Base-by-base conservation (phyloP, 2,888 invertebrate genomes). In the Beris morrisii region DNA sequence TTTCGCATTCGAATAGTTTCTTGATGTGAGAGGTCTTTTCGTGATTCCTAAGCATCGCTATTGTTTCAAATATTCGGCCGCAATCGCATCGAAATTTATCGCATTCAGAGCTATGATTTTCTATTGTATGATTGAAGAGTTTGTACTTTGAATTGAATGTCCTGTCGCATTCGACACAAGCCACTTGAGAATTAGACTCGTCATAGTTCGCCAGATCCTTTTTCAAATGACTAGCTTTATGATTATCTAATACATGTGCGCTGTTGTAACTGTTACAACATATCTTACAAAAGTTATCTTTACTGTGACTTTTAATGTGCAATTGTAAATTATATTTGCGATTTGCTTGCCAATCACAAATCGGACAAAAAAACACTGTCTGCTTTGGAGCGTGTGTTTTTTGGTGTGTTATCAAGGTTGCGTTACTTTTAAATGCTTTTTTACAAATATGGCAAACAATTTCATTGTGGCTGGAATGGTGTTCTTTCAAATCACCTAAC, bases 211-310 rank as follows among this genome's bases (percentile, higher is more conserved):
- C 53, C 13, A 71, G 52, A 31, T 72, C 70, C 6, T 43, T 43
- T 45, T 66, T 65, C 3, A 52, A 44, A 64, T 73, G 73, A 38
- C 28, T 64, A 5, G 69, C 65, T 44, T 69, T 65, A 50, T 74
- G 74, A 44, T 69, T 68, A 38, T 72, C 70, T 63, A 74, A 65
- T 13, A 65, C 54, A 28, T 70, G 70, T 46, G 69, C 69, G 11
- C 71, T 68, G 22, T 69, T 71, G 52, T 67, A 73, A 69, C 73
- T 73, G 32, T 69, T 69, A 61, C 73, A 71, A 53, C 74, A 74
- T 3, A 73, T 68, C 31, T 56, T 68, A 67, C 74, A 74, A 38
- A 57, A 68, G 48, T 67, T 64, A 58, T 74, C 74, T 31, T 64
- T 56, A 6, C 66, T 65, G 54, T 74, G 74, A 15, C 67, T 68